phyloP scores from a whole-genome alignment of 2,888 invertebrate genomes.

The Aradus depressus region DNA sequence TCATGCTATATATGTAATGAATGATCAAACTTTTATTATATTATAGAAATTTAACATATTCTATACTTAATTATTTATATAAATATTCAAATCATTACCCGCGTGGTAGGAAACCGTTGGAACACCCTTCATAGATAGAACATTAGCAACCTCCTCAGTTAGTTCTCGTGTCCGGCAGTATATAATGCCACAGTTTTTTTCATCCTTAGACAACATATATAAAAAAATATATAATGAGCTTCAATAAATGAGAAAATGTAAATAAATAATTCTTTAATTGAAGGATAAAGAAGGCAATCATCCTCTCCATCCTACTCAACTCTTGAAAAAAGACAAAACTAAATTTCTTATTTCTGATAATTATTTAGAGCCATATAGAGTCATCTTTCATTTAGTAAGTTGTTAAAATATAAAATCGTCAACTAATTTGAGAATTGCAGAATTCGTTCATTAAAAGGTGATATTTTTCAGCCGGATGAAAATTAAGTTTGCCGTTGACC shows the following conservation, averaged over 20 bases:
- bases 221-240: neutral
- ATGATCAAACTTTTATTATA: neutral
- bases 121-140: conserved; percentile 61
- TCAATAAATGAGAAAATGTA: neutral
- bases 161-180: conserved; percentile 90
- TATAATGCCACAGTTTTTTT: conserved; percentile 69
- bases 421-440: no score
- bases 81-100: conserved; percentile 35
- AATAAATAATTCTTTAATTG: neutral
- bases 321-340: no score
- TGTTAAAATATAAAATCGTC: no score
- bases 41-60: neutral
- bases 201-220: conserved; percentile 34
- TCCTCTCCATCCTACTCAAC: no score
- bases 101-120: conserved; percentile 81
- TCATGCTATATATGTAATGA: no score
- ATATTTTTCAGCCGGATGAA: no score
- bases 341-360: no score
- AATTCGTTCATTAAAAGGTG: no score
- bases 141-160: conserved; percentile 71
- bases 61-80: neutral
- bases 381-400: no score
- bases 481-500: no score
- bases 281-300: no score
- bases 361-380: no score